phyloP scores from a whole-genome alignment of 1,140 invertebrate genomes.

The Zophobas morio region DNA sequence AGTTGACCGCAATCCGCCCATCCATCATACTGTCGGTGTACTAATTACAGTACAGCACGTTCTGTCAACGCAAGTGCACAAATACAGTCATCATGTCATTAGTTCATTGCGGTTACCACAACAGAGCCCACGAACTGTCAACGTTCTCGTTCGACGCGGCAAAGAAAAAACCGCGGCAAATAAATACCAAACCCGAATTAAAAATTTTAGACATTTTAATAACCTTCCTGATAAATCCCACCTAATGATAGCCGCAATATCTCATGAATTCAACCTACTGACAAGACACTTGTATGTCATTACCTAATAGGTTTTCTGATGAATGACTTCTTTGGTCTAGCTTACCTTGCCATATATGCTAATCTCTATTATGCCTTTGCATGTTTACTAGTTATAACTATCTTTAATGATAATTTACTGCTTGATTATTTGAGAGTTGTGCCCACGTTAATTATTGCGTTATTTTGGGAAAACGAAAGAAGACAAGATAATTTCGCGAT shows the following conservation, averaged over 20 bases:
- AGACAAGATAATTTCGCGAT: not conserved
- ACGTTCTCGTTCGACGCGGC: not conserved
- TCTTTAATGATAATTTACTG: constrained; percentile 33
- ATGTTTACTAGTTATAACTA: constrained; percentile 26
- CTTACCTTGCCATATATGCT: constrained; percentile 16
- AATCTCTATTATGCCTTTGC: constrained; percentile 26
- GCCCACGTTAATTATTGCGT: not conserved
- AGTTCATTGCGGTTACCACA: constrained; percentile 8
- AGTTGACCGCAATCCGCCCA: not conserved
- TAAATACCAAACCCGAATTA: not conserved
- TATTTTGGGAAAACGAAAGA: not conserved
- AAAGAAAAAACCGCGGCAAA: not conserved
- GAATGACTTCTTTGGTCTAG: constrained; percentile 5
- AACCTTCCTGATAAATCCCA: not conserved
- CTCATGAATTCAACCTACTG: not conserved
- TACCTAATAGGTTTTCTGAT: constrained; percentile 10
- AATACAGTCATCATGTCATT: constrained; percentile 14
- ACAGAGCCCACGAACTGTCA: constrained; percentile 18
- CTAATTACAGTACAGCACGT: constrained; percentile 6
- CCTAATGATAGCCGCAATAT: not conserved
- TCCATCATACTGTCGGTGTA: constrained; percentile 18
- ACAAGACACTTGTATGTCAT: constrained; percentile 1
- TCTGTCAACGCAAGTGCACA: constrained; percentile 23
- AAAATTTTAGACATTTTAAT: not conserved
- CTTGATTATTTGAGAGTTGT: constrained; percentile 18